phyloP scores from a whole-genome alignment of 2,888 invertebrate species.

The Mythimna pallens region DNA sequence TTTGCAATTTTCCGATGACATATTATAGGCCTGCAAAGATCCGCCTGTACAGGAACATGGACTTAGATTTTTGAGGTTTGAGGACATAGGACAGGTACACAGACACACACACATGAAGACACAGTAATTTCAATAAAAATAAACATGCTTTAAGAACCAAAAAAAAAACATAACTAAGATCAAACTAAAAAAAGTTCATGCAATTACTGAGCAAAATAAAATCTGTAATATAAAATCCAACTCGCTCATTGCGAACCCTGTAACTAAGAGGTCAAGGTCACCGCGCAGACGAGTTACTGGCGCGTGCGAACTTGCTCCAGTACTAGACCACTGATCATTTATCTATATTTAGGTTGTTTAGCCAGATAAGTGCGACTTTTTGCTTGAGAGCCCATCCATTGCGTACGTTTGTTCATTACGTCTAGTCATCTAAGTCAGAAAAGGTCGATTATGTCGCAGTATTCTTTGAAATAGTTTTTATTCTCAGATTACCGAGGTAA shows the following conservation, averaged over 20 bases:
- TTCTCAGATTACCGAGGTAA: background rate
- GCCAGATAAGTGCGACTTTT: slow-evolving; percentile 36
- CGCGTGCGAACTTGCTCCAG: slow-evolving; percentile 21
- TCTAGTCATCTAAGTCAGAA: slow-evolving; percentile 17
- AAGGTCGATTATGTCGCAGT: slow-evolving; percentile 19
- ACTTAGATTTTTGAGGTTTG: too few species aligned
- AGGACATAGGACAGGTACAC: too few species aligned
- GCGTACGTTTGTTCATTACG: slow-evolving; percentile 22
- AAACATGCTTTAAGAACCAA: background rate
- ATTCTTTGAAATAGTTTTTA: background rate
- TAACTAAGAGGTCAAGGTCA: slow-evolving; percentile 42
- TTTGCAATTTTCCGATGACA: too few species aligned
- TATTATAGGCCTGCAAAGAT: too few species aligned
- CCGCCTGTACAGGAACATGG: too few species aligned
- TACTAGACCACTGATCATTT: slow-evolving; percentile 40
- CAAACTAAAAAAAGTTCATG: background rate
- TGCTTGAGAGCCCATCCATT: slow-evolving; percentile 39
- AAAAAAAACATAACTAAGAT: background rate
- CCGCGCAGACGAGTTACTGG: slow-evolving; percentile 20
- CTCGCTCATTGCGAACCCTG: slow-evolving; percentile 7
- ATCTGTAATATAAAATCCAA: background rate
- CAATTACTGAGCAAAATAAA: background rate
- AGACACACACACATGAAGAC: background rate
- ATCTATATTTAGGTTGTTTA: slow-evolving; percentile 37
- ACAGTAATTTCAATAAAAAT: background rate